Percentiles rank a stretch among this genome's conserved stretches.
Conservation (phyloP, 1,140 invertebrate genomes). For the Tetramorium simillimum region DNA sequence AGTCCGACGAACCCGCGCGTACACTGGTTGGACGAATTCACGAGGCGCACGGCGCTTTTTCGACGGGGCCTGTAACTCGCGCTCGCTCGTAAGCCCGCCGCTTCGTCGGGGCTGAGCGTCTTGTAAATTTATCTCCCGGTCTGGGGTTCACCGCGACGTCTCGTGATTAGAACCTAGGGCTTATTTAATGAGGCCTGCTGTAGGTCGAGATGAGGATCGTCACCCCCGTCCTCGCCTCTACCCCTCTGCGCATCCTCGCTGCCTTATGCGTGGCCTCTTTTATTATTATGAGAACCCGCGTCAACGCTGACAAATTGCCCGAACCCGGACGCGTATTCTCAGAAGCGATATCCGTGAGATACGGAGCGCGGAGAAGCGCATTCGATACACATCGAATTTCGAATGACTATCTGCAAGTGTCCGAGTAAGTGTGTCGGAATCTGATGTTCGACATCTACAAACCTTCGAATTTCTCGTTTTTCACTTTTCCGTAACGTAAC, state of each 20-base stretch:
- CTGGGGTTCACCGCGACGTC: constrained; percentile 37
- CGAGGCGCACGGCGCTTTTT: background rate
- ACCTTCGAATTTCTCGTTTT: background rate
- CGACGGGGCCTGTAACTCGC: background rate
- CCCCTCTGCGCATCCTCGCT: constrained; percentile 11
- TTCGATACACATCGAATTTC: constrained; percentile 61
- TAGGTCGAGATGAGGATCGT: constrained; percentile 50
- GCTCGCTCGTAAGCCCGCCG: constrained; percentile 24
- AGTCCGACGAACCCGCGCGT: background rate
- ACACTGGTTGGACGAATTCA: constrained; percentile 20
- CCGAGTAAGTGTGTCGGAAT: background rate
- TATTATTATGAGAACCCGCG: constrained; percentile 66
- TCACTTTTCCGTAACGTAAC: background rate
- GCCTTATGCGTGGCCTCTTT: constrained; percentile 52
- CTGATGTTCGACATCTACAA: background rate
- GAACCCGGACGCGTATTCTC: constrained; percentile 56
- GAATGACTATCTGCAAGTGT: background rate
- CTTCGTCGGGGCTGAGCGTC: constrained; percentile 36
- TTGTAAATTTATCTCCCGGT: constrained; percentile 65
- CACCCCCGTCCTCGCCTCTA: background rate
- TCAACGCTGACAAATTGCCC: constrained; percentile 70
- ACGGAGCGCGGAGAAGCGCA: constrained; percentile 42
- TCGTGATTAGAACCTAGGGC: constrained; percentile 64
- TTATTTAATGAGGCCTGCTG: constrained; percentile 70
- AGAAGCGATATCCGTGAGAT: constrained; percentile 67